Percentiles rank a stretch among this genome's conserved stretches.
These are phyloP conservation scores for Emmelina monodactyla DNA, from an alignment of 2,888 invertebrate genomes.

Conservation along the genomic window DNA sequence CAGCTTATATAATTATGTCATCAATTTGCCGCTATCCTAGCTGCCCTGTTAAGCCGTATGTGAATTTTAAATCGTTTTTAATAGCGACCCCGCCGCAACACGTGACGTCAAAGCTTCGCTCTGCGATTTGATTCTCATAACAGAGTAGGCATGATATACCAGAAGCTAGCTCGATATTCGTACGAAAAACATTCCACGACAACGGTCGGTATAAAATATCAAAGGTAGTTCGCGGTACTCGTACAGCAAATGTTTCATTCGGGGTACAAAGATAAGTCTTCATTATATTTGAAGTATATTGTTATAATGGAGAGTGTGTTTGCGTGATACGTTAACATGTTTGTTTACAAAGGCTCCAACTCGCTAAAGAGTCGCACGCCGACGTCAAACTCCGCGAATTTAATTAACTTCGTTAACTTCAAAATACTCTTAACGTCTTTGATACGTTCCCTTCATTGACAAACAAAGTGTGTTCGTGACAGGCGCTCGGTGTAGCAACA, in stretches of 20 bases:
- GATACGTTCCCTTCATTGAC: constrained; percentile 57
- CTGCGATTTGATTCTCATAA: constrained; percentile 41
- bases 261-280: constrained; percentile 7
- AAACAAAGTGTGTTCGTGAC: constrained; percentile 50
- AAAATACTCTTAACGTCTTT: constrained; percentile 65
- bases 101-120: constrained; percentile 36
- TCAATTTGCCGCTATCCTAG: constrained; percentile 43
- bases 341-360: constrained; percentile 56
- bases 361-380: constrained; percentile 17
- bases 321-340: constrained; percentile 56
- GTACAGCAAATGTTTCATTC: too few relatives aligned
- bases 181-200: too few relatives aligned
- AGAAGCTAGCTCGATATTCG: too few relatives aligned
- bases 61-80: constrained; percentile 65
- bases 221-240: too few relatives aligned
- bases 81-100: constrained; percentile 29
- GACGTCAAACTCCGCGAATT: constrained; percentile 57
- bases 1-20: constrained; percentile 48
- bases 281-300: background rate
- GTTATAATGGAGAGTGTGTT: constrained; percentile 28
- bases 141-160: too few relatives aligned
- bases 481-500: constrained; percentile 39
- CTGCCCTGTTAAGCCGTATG: constrained; percentile 47
- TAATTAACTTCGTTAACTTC: constrained; percentile 66
- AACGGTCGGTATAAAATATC: too few relatives aligned